A percentile compares a stretch with the other conserved stretches of the same genome.
These are phyloP conservation scores for Melieria crassipennis DNA, from an alignment of 2,888 invertebrate genomes.

Conservation along the genomic window DNA sequence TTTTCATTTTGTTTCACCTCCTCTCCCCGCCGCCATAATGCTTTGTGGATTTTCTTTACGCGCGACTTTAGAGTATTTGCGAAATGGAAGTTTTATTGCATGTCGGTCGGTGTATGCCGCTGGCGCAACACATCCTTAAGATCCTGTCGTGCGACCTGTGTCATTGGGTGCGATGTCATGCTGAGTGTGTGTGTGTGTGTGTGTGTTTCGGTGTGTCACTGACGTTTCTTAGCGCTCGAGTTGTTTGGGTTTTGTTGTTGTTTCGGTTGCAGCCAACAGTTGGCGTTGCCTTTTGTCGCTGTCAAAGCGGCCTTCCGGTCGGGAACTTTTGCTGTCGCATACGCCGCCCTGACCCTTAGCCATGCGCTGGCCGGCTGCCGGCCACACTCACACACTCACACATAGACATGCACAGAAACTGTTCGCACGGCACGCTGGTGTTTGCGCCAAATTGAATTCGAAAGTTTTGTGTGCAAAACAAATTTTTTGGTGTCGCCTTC, in stretches of 20 bases:
- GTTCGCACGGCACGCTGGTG: not conserved
- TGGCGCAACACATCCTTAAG: not conserved
- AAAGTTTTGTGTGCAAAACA: conserved; percentile 22
- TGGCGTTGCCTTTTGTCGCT: conserved; percentile 10
- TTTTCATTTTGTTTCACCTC: not conserved
- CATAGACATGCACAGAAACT: too few species aligned
- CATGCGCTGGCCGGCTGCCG: not conserved
- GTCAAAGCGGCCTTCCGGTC: conserved; percentile 1
- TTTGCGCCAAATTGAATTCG: conserved; percentile 35
- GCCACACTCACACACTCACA: not conserved
- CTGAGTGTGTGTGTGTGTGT: not conserved
- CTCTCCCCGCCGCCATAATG: too few species aligned
- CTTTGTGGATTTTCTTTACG: conserved; percentile 2
- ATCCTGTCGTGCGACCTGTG: not conserved
- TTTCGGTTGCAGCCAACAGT: not conserved
- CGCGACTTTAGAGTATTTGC: not conserved
- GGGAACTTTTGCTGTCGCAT: conserved; percentile 10
- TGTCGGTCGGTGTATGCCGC: not conserved
- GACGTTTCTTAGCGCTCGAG: not conserved
- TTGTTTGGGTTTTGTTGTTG: not conserved
- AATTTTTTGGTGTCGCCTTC: not conserved
- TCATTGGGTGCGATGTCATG: not conserved
- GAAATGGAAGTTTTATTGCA: too few species aligned
- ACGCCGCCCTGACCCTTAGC: not conserved
- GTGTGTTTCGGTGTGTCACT: too few species aligned